Conservation (phyloP, 2,797 vertebrate genomes). For the Halcyon badia region DNA sequence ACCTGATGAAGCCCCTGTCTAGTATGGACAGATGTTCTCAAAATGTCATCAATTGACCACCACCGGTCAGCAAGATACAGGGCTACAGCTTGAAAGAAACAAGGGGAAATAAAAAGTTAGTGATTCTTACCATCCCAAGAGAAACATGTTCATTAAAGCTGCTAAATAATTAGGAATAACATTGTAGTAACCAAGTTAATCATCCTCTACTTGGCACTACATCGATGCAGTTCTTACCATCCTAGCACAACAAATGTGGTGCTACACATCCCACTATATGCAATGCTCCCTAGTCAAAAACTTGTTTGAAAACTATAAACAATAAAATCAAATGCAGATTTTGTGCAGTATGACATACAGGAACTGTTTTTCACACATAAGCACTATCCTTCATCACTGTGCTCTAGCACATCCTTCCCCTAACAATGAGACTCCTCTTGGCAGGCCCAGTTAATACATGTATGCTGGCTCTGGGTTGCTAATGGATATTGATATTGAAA, state of each 20-base stretch:
- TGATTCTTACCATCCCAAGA: background rate
- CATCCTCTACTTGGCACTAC: background rate
- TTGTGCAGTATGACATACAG: background rate
- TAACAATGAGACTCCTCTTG: background rate
- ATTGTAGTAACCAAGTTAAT: background rate
- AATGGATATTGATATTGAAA: background rate
- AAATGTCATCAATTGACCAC: constrained; percentile 89
- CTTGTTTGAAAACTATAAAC: background rate
- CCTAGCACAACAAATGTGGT: background rate
- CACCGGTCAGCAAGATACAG: constrained; percentile 88
- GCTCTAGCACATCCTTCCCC: background rate
- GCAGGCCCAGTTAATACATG: background rate
- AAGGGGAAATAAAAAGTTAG: constrained; percentile 32
- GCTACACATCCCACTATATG: background rate
- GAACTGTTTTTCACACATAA: background rate
- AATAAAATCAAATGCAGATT: background rate
- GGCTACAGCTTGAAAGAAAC: constrained; percentile 82
- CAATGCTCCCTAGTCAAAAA: background rate
- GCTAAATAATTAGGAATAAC: background rate
- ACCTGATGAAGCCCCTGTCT: constrained; percentile 88
- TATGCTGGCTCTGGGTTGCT: background rate
- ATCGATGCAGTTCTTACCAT: background rate
- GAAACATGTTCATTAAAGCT: background rate
- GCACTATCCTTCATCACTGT: background rate
- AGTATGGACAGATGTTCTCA: constrained; percentile 83